These are phyloP conservation scores for Lucinisca nassula DNA, from an alignment of 2,888 invertebrate genomes.

Conservation along the genomic window DNA sequence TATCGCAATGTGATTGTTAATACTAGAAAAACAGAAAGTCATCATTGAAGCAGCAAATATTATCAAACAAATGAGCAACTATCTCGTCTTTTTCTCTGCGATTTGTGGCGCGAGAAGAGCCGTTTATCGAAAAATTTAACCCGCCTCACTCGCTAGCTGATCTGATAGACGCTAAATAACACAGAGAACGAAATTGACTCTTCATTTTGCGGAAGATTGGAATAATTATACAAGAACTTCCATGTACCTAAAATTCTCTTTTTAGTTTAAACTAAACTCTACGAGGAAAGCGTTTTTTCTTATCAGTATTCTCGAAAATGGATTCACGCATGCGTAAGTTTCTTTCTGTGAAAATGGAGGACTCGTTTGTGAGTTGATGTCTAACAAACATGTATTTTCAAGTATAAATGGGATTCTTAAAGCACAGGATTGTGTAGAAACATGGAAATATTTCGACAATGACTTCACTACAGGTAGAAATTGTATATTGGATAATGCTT, in stretches of 20 bases:
- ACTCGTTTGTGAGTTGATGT: no score
- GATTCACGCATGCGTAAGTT: slow-evolving; percentile 1
- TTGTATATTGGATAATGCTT: not conserved
- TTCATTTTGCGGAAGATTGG: not conserved
- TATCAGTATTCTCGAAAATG: not conserved
- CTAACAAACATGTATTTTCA: no score
- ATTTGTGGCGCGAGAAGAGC: not conserved
- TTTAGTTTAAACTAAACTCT: not conserved
- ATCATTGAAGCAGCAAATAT: no score
- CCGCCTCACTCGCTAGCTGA: not conserved
- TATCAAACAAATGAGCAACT: not conserved
- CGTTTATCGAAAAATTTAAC: slow-evolving; percentile 13
- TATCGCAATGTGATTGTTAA: no score
- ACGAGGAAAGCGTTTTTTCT: not conserved
- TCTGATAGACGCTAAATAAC: slow-evolving; percentile 10
- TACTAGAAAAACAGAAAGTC: no score
- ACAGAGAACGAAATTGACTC: not conserved
- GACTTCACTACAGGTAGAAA: not conserved
- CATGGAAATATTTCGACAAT: not conserved
- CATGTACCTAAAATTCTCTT: not conserved
- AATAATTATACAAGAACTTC: not conserved
- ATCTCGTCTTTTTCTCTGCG: not conserved
- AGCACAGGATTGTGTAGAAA: not conserved
- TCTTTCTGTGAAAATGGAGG: no score
- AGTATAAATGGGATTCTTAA: not conserved